Percentiles rank a stretch among this genome's conserved stretches.
Conservation (phyloP, 1,140 invertebrate species). For the Drosophila azteca region DNA sequence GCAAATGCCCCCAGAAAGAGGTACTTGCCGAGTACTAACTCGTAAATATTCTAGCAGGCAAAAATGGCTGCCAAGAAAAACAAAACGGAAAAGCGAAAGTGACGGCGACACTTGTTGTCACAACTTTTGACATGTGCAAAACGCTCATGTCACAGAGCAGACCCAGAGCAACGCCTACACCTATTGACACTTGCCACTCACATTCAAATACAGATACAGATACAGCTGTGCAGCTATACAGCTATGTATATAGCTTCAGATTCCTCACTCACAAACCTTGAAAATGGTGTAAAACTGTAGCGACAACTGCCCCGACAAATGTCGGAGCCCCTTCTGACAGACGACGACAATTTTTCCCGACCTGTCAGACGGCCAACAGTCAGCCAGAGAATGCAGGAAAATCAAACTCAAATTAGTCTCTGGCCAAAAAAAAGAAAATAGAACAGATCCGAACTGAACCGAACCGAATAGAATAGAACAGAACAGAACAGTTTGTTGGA, state of each 20-base stretch:
- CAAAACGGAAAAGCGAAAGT: conserved; percentile 7
- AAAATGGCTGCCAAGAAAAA: conserved; percentile 58
- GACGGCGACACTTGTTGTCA: conserved; percentile 74
- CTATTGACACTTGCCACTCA: conserved; percentile 80
- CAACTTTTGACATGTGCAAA: conserved; percentile 71
- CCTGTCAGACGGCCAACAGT: conserved; percentile 41
- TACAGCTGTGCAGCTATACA: neutral
- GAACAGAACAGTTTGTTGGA: conserved; percentile 42
- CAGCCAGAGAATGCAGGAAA: conserved; percentile 33
- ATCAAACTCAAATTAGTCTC: conserved; percentile 69
- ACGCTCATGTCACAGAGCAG: conserved; percentile 17
- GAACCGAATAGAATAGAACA: too few relatives aligned
- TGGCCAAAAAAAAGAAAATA: conserved; percentile 33
- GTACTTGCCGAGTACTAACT: conserved; percentile 31
- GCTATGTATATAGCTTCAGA: too few relatives aligned
- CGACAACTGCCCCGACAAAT: conserved; percentile 70
- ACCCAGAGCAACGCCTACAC: conserved; percentile 59
- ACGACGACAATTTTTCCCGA: conserved; percentile 57
- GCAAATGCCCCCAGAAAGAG: conserved; percentile 8
- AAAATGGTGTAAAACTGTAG: conserved; percentile 70
- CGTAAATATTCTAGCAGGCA: neutral
- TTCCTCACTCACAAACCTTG: conserved; percentile 59
- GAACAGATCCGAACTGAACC: conserved; percentile 38
- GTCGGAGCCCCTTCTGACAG: conserved; percentile 72
- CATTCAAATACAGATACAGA: conserved; percentile 2